A percentile compares a stretch with the other conserved stretches of the same genome.
phyloP scores from a whole-genome alignment of 30 jellyfish, hydroid and myxozoan genomes.

The Aurelia coerulea region DNA sequence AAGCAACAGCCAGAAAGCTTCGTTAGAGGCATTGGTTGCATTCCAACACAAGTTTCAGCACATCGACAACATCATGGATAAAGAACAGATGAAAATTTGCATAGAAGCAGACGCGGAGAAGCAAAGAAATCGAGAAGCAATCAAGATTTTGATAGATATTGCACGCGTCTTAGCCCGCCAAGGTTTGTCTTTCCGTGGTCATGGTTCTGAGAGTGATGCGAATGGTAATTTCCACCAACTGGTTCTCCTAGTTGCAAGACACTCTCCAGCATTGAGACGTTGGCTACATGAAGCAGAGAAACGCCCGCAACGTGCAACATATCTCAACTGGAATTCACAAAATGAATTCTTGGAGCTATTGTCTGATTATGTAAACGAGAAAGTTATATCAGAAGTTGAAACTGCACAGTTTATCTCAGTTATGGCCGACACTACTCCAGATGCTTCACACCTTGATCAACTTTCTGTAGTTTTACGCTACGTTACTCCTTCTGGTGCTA shows the following conservation, averaged over 20 bases:
- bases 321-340: conserved; percentile 68
- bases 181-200: conserved; percentile 66
- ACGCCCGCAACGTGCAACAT: conserved; percentile 79
- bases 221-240: conserved; percentile 68
- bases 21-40: conserved; percentile 58
- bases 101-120: conserved; percentile 68
- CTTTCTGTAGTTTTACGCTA: conserved; percentile 55
- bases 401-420: conserved; percentile 47
- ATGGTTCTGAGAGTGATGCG: conserved; percentile 63
- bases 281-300: conserved; percentile 67
- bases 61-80: conserved; percentile 57
- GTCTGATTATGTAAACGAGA: conserved; percentile 50
- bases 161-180: conserved; percentile 74
- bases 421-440: conserved; percentile 64
- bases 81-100: conserved; percentile 50
- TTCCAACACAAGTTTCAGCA: conserved; percentile 56
- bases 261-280: conserved; percentile 38
- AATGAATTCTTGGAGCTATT: conserved; percentile 59
- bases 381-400: conserved; percentile 51
- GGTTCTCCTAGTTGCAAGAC: conserved; percentile 73
- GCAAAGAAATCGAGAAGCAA: conserved; percentile 71
- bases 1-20: conserved; percentile 59
- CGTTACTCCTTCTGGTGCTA: conserved; percentile 57
- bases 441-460: conserved; percentile 73
- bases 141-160: conserved; percentile 61